Evolutionary conservation across 2,888 invertebrate species (phyloP).

Genomic region (Tipula lateralis): DNA sequence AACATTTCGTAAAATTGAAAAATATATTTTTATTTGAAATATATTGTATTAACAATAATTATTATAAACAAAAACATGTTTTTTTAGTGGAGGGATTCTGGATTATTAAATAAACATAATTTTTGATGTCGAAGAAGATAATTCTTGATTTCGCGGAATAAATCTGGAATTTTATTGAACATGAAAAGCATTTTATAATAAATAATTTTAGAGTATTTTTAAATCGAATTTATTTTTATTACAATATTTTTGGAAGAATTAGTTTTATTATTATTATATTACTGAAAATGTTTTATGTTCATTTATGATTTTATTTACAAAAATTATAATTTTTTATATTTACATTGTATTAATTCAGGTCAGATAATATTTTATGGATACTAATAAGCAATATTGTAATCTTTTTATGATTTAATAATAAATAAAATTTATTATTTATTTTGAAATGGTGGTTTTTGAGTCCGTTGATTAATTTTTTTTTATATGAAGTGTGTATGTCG

Average conservation of each 20-base stretch:
- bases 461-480: not conserved
- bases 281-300: not conserved
- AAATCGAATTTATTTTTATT: not conserved
- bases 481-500: not conserved
- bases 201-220: not conserved
- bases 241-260: not conserved
- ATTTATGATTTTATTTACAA: not conserved
- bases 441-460: not conserved
- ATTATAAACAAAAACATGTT: not conserved
- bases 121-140: not conserved
- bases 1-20: not conserved
- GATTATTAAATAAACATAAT: not conserved
- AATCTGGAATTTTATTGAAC: not conserved
- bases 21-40: not conserved
- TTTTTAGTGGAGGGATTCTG: not conserved
- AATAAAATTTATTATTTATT: not conserved
- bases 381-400: not conserved
- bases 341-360: not conserved
- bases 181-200: not conserved
- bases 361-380: not conserved
- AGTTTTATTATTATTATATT: not conserved
- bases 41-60: not conserved
- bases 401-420: not conserved
- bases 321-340: not conserved
- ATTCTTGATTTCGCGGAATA: not conserved